Conservation (phyloP, 2,888 invertebrate genomes). For the Marasmarcha lunaedactyla region DNA sequence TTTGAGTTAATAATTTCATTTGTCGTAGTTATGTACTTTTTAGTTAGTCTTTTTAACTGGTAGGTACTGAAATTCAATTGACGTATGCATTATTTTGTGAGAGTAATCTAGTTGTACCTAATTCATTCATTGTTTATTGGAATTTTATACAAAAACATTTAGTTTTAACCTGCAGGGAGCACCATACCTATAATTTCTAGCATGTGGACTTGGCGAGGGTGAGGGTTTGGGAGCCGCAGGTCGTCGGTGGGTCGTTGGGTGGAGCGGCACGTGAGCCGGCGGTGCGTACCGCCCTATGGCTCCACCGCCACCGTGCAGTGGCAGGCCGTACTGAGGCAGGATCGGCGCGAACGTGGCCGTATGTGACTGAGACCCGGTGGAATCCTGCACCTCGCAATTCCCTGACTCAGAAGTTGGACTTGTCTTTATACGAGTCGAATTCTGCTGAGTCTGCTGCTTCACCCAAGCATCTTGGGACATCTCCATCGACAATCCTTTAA, state of each 20-base stretch:
- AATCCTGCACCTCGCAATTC: constrained; percentile 69
- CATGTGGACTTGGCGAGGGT: constrained; percentile 65
- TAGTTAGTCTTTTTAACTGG: too few relatives aligned
- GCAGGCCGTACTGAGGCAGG: constrained; percentile 50
- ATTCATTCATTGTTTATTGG: too few relatives aligned
- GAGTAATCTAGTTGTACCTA: too few relatives aligned
- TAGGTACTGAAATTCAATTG: too few relatives aligned
- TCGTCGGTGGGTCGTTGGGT: constrained; percentile 58
- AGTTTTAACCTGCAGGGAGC: too few relatives aligned
- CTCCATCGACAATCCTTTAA: constrained; percentile 63
- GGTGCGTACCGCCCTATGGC: constrained; percentile 62
- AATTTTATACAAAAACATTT: too few relatives aligned
- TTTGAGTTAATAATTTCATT: too few relatives aligned
- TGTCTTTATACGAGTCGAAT: constrained; percentile 49
- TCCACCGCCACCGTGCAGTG: constrained; percentile 42
- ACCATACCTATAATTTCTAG: constrained; percentile 68
- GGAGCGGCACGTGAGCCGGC: constrained; percentile 68
- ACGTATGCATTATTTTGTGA: too few relatives aligned
- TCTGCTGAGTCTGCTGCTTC: constrained; percentile 57
- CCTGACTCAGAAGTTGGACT: constrained; percentile 58
- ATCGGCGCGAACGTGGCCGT: constrained; percentile 55
- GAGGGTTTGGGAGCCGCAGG: constrained; percentile 61
- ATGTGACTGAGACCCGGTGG: constrained; percentile 56
- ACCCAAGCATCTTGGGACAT: constrained; percentile 65
- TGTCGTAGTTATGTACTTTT: too few relatives aligned